Conservation (phyloP, 1,140 invertebrate genomes). For the Meloidogyne chitwoodi region DNA sequence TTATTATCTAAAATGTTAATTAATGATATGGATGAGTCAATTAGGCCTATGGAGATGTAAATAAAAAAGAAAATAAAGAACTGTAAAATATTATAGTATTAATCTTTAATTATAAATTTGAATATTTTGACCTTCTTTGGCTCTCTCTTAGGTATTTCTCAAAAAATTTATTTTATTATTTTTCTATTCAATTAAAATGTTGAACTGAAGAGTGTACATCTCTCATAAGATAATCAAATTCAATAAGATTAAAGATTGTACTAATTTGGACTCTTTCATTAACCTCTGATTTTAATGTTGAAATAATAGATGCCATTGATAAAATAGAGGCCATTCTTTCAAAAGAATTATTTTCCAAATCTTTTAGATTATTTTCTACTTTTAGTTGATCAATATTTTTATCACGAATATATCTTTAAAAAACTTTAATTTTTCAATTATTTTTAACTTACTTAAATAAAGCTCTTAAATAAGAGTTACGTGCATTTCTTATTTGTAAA, state of each 20-base stretch:
- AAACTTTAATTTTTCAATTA: not conserved
- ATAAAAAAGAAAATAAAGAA: no score
- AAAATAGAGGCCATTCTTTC: constrained; percentile 5
- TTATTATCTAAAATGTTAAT: not conserved
- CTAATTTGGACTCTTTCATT: constrained; percentile 16
- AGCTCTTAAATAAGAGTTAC: constrained; percentile 4
- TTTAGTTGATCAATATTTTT: not conserved
- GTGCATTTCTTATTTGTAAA: constrained; percentile 4
- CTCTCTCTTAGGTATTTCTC: no score
- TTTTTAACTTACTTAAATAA: constrained; percentile 7
- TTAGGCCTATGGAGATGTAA: not conserved
- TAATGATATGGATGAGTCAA: not conserved
- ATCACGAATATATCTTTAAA: constrained; percentile 8
- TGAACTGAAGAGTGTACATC: constrained; percentile 5
- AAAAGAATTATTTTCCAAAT: not conserved
- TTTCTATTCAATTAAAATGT: not conserved
- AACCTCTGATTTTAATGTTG: constrained; percentile 5
- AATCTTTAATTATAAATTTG: no score
- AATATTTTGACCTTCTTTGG: no score
- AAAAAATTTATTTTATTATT: no score
- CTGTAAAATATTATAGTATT: no score
- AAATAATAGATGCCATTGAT: constrained; percentile 3
- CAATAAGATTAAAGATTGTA: constrained; percentile 9
- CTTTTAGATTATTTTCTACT: not conserved
- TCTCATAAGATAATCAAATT: constrained; percentile 1